Percentiles rank a stretch among this genome's conserved stretches.
These are phyloP conservation scores for Coptodon bakossiorum DNA, from an alignment of 2,113 vertebrate genomes.

Conservation along the genomic window DNA sequence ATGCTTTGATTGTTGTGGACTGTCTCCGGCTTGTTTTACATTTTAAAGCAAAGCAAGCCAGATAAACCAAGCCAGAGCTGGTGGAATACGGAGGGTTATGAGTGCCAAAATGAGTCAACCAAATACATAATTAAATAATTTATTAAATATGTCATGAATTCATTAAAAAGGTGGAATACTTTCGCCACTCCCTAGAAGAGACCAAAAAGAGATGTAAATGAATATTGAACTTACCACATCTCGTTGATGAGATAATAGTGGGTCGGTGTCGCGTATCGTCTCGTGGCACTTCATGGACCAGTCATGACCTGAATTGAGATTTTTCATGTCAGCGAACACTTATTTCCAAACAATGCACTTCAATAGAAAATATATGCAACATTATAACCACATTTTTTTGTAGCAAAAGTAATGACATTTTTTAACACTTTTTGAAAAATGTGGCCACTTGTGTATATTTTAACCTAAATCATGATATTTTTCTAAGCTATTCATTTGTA, in stretches of 20 bases:
- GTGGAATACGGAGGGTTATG: accelerated
- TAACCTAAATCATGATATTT: background rate
- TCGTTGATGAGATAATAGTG: background rate
- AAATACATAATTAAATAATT: background rate
- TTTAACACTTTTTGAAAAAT: background rate
- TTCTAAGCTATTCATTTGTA: background rate
- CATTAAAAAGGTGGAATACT: background rate
- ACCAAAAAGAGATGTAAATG: background rate
- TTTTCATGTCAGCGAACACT: background rate
- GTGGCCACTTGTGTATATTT: background rate
- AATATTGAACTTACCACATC: background rate
- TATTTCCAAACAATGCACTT: background rate
- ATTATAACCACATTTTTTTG: background rate
- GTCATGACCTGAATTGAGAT: background rate
- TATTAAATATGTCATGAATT: background rate
- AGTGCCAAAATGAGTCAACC: background rate
- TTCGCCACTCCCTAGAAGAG: accelerated
- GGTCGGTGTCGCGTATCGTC: background rate
- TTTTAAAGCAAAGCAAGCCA: background rate
- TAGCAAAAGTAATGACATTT: background rate
- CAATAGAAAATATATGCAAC: background rate
- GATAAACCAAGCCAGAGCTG: background rate
- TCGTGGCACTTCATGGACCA: background rate
- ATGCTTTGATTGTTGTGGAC: background rate
- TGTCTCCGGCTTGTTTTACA: background rate